Evolutionary conservation across 2,797 vertebrate genomes (phyloP), one percentile per base, ranked within the genome.

Genomic region (Rhodeus uyekii): DNA sequence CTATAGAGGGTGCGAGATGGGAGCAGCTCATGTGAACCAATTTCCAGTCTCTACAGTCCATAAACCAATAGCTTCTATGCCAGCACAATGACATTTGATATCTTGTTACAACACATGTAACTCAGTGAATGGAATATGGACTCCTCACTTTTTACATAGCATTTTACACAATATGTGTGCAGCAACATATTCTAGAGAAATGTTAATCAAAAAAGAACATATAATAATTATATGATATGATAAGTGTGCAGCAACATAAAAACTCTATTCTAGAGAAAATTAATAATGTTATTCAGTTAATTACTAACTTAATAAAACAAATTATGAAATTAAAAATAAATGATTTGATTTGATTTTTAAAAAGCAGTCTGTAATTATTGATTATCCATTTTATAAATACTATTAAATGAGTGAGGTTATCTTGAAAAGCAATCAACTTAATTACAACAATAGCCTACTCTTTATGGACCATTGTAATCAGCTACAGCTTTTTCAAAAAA

Each of bases 31-130:
- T 24, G 58, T 65, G 64, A 65, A 64, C 32, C 22, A 14, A 36
- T 77, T 48, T 48, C 46, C 63, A 68, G 34, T 16, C 76, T 68
- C 76, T 38, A 29, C n/a, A 12, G 64, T 36, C 9, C 77, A 68
- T 19, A 68, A 68, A 50, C 24, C 24, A 32, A 48, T 44, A n/a
- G 12, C n/a, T n/a, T 34, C 19, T 64, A 27, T 74, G 48, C 50
- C 72, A 58, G 34, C 19, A 77, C 29, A 77, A 55, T 58, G 64
- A 79, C 64, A 64, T 68, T 58, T 55, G 32, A 39, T 55, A 55
- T 79, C 77, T 78, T 27, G 32, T 38, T 68, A 42, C n/a, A 29
- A 79, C 77, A 79, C 48, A 32, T 55, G 48, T 8, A 68, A 24
- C 42, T n/a, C 38, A 14, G 39, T 14, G 27, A 77, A 77, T 7